Conservation (phyloP, 2,888 invertebrate species). For the Oxyteleia sp. region DNA sequence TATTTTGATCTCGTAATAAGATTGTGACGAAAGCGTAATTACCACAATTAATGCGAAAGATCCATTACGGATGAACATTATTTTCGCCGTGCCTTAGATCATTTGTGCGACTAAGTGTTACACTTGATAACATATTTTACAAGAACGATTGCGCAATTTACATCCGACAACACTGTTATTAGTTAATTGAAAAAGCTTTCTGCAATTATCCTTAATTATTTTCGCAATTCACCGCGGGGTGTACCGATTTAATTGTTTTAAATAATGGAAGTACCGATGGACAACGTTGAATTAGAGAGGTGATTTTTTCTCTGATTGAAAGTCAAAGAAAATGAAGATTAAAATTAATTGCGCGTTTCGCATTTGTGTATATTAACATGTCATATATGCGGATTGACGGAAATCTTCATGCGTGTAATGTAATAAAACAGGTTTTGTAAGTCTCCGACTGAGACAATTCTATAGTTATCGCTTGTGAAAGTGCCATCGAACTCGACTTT, state of each 20-base stretch:
- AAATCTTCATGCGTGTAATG: conserved; percentile 65
- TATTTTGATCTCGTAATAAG: conserved; percentile 45
- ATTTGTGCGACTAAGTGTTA: conserved; percentile 39
- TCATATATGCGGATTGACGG: conserved; percentile 53
- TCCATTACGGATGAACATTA: conserved; percentile 19
- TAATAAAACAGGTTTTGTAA: conserved; percentile 79
- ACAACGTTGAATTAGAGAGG: not conserved
- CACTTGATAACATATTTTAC: conserved; percentile 42
- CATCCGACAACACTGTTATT: conserved; percentile 25
- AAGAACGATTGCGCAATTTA: conserved; percentile 33
- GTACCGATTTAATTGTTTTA: not conserved
- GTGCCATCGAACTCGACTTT: conserved; percentile 83
- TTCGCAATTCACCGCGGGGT: conserved; percentile 12
- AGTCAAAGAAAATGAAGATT: not conserved
- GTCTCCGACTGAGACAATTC: conserved; percentile 76
- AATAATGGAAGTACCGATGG: not conserved
- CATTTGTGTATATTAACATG: conserved; percentile 46
- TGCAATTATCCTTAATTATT: conserved; percentile 35
- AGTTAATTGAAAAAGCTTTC: conserved; percentile 45
- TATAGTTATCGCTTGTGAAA: conserved; percentile 82
- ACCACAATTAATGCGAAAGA: conserved; percentile 54
- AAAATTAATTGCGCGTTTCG: conserved; percentile 25
- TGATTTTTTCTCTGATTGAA: conserved; percentile 3
- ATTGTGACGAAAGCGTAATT: conserved; percentile 56
- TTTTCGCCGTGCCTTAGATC: conserved; percentile 26